Conservation (phyloP, 1,140 invertebrate genomes). For the Araneus ventricosus region DNA sequence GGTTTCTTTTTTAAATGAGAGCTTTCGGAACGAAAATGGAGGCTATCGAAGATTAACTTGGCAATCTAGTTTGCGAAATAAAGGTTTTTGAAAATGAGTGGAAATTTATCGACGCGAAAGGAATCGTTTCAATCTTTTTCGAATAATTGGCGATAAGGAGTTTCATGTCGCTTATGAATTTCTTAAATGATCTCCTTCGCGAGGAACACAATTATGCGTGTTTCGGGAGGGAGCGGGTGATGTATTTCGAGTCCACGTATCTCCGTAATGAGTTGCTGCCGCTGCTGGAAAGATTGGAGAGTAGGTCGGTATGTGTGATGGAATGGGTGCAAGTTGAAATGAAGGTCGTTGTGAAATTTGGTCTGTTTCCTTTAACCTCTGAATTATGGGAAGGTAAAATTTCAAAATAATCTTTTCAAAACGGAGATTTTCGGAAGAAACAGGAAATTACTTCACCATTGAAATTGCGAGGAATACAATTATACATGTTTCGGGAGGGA, state of each 20-base stretch:
- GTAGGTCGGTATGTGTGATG: not conserved
- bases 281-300: not conserved
- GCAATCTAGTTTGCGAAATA: not conserved
- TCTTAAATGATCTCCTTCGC: not conserved
- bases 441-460: too few species aligned
- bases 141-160: not conserved
- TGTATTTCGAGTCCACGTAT: not conserved
- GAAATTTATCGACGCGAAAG: not conserved
- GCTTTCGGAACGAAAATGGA: not conserved
- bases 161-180: constrained; percentile 1
- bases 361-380: too few species aligned
- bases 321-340: too few species aligned
- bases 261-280: not conserved
- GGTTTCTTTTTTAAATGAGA: not conserved
- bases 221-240: not conserved
- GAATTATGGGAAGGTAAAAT: too few species aligned
- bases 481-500: not conserved
- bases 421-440: too few species aligned
- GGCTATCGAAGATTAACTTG: not conserved
- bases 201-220: not conserved
- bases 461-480: not conserved
- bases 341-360: not conserved
- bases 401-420: too few species aligned
- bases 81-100: constrained; percentile 24
- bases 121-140: constrained; percentile 11